phyloP scores from a whole-genome alignment of 2,113 vertebrate species.

The Oxyura jamaicensis region DNA sequence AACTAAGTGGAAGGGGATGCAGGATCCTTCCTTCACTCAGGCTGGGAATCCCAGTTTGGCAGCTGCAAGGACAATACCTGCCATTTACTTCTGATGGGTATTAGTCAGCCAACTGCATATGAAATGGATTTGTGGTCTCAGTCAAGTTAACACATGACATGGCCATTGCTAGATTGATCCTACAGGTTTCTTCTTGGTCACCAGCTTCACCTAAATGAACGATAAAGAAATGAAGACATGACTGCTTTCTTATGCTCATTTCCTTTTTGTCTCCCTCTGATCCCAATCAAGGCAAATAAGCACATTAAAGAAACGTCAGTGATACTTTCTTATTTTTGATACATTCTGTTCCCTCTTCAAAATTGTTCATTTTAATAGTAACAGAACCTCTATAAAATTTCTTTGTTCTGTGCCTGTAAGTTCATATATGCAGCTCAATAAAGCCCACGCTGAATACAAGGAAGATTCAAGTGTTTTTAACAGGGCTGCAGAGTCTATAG shows the following conservation, averaged over 20 bases:
- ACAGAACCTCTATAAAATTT: neutral
- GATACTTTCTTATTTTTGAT: neutral
- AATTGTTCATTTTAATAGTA: neutral
- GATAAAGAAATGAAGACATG: neutral
- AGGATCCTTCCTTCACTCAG: neutral
- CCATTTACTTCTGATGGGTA: neutral
- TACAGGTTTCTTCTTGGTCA: neutral
- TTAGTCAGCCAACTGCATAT: neutral
- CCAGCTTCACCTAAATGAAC: neutral
- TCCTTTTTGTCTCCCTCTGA: neutral
- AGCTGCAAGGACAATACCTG: neutral
- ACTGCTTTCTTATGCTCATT: neutral
- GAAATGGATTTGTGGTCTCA: neutral
- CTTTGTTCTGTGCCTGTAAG: neutral
- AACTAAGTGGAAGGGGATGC: neutral
- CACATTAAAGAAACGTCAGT: neutral
- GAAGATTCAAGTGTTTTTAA: slow-evolving; percentile 35
- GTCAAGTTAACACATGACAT: neutral
- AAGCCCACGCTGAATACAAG: neutral
- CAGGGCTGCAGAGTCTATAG: neutral
- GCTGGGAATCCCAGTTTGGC: neutral
- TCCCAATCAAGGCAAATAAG: neutral
- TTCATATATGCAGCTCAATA: neutral
- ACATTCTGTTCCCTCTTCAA: neutral
- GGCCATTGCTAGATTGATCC: neutral